Evolutionary conservation across 92 coral and sea anemone species (phyloP).

Genomic region (Micromussa lordhowensis): DNA sequence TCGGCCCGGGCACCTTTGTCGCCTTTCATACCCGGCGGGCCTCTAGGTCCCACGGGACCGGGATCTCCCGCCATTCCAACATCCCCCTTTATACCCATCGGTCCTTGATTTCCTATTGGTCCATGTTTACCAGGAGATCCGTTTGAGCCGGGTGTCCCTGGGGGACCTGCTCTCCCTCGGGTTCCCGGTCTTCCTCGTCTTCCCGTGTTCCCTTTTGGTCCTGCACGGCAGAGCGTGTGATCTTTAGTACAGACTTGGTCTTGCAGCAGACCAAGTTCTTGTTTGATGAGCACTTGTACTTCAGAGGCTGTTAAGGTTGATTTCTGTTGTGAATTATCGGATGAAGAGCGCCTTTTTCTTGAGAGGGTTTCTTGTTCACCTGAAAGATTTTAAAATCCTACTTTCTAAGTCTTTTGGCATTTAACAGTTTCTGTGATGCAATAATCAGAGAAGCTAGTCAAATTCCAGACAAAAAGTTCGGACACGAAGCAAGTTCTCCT

Average conservation of each 20-base stretch:
- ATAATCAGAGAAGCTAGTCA: no score
- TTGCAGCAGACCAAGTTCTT: constrained; percentile 39
- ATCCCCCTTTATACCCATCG: constrained; percentile 42
- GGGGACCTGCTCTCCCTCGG: constrained; percentile 53
- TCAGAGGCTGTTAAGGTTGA: constrained; percentile 6
- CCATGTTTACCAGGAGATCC: constrained; percentile 75
- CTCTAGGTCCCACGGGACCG: constrained; percentile 69
- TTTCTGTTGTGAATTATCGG: neutral
- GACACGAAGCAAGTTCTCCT: no score
- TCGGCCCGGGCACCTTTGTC: constrained; percentile 59
- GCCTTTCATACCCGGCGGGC: constrained; percentile 64
- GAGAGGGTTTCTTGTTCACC: neutral
- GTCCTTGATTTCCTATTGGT: constrained; percentile 55
- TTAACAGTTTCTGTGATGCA: no score
- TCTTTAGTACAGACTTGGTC: constrained; percentile 57
- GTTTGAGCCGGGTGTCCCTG: constrained; percentile 50
- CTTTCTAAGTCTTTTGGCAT: neutral
- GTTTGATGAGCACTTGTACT: constrained; percentile 32
- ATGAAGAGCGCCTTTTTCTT: neutral
- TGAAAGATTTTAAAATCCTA: neutral
- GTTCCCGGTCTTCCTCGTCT: constrained; percentile 54
- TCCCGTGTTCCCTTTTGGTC: constrained; percentile 58
- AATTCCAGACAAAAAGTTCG: no score
- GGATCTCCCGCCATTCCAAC: constrained; percentile 51
- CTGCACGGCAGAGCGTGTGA: constrained; percentile 53